phyloP scores from a whole-genome alignment of 1,140 invertebrate genomes.

The Euschistus heros region DNA sequence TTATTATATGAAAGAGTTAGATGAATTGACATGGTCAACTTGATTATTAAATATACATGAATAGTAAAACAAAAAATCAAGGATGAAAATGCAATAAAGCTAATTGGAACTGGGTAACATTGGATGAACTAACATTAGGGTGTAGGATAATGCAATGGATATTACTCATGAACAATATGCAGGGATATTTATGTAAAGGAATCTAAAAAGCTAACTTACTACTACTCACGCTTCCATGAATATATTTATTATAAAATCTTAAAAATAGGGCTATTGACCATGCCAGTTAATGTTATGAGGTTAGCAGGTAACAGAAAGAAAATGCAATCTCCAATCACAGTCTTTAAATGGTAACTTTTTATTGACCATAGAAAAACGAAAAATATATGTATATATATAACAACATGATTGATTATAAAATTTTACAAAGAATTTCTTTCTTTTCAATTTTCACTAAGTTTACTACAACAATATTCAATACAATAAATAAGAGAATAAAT shows the following conservation, averaged over 20 bases:
- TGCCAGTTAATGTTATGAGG: constrained; percentile 21
- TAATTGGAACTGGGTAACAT: too few species aligned
- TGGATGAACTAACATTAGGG: too few species aligned
- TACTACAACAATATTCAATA: constrained; percentile 3
- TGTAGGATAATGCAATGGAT: too few species aligned
- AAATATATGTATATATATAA: constrained; percentile 23
- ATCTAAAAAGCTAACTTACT: too few species aligned
- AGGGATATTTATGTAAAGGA: too few species aligned
- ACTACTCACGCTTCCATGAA: background rate
- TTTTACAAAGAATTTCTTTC: constrained; percentile 19
- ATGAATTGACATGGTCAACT: too few species aligned
- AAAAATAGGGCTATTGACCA: constrained; percentile 16
- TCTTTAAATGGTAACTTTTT: constrained; percentile 29
- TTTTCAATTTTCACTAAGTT: background rate
- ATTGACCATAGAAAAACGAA: constrained; percentile 30
- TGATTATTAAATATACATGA: too few species aligned
- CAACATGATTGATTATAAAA: constrained; percentile 17
- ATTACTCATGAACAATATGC: too few species aligned
- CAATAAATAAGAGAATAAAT: constrained; percentile 9
- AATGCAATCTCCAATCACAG: constrained; percentile 23
- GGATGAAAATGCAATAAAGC: too few species aligned
- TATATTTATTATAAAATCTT: too few species aligned
- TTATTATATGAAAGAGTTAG: too few species aligned
- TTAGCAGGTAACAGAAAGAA: constrained; percentile 24
- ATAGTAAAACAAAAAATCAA: too few species aligned